Evolutionary conservation across 1,140 invertebrate species (phyloP).

Genomic region (Drosophila equinoxialis): DNA sequence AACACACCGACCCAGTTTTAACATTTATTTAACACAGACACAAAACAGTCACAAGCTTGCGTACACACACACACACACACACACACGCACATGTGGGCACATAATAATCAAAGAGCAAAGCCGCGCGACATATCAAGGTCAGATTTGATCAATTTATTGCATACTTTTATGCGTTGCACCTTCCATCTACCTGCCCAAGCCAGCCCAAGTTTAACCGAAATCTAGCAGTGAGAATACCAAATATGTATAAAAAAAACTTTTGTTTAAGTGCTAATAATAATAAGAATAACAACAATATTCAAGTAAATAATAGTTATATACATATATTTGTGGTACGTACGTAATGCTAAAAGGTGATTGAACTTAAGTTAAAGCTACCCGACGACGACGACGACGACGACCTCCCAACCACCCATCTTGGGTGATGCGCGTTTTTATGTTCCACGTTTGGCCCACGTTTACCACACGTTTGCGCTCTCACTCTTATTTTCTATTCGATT

Average conservation of each 20-base stretch:
- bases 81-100: conserved; percentile 1
- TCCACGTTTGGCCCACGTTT: conserved; percentile 6
- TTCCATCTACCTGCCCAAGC: neutral
- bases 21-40: neutral
- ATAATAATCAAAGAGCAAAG: conserved; percentile 20
- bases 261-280: conserved; percentile 41
- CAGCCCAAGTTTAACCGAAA: too few relatives aligned
- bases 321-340: conserved; percentile 36
- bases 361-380: conserved; percentile 21
- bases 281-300: conserved; percentile 35
- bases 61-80: neutral
- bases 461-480: conserved; percentile 12
- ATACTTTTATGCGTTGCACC: conserved; percentile 56
- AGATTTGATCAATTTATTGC: conserved; percentile 57
- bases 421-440: conserved; percentile 35
- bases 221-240: neutral
- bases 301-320: conserved; percentile 6
- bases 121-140: conserved; percentile 60
- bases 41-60: neutral
- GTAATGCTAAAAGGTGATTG: conserved; percentile 58
- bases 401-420: conserved; percentile 24
- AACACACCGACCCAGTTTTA: conserved; percentile 9
- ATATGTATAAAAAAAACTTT: conserved; percentile 11
- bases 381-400: too few relatives aligned
- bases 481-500: conserved; percentile 22